phyloP scores from a whole-genome alignment of 2,888 invertebrate genomes.

The Adineta ricciae region DNA sequence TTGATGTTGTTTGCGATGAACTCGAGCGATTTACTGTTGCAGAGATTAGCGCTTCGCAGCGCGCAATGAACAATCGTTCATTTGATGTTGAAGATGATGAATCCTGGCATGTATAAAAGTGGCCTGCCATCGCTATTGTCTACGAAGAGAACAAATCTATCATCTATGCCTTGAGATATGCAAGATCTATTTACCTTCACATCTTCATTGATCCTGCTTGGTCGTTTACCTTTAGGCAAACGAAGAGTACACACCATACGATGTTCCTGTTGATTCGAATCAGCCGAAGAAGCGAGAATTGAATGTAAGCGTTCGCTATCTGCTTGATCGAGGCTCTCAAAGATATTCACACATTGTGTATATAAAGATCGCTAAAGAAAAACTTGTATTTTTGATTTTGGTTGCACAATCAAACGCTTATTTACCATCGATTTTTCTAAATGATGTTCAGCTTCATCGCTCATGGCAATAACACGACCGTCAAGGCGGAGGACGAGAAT shows the following conservation, averaged over 20 bases:
- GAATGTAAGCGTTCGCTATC: background rate
- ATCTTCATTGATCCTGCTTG: background rate
- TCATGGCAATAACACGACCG: background rate
- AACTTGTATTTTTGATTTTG: background rate
- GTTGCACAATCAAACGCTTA: background rate
- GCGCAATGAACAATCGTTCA: conserved; percentile 2
- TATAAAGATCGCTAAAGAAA: background rate
- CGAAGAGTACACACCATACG: background rate
- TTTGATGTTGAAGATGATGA: background rate
- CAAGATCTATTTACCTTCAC: background rate
- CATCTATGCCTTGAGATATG: too few relatives aligned
- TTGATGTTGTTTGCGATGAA: background rate
- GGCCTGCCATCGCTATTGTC: background rate
- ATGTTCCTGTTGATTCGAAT: background rate
- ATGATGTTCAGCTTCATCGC: conserved; percentile 3
- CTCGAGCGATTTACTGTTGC: background rate
- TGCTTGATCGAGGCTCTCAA: background rate
- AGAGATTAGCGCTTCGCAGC: background rate
- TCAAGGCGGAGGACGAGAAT: background rate
- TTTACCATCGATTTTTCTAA: background rate
- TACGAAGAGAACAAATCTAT: background rate
- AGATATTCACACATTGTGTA: background rate
- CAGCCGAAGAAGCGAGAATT: background rate
- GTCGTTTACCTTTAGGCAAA: conserved; percentile 10
- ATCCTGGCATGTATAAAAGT: background rate